Evolutionary conservation across 2,888 invertebrate genomes (phyloP).

Genomic region (Mesochorus sp.): DNA sequence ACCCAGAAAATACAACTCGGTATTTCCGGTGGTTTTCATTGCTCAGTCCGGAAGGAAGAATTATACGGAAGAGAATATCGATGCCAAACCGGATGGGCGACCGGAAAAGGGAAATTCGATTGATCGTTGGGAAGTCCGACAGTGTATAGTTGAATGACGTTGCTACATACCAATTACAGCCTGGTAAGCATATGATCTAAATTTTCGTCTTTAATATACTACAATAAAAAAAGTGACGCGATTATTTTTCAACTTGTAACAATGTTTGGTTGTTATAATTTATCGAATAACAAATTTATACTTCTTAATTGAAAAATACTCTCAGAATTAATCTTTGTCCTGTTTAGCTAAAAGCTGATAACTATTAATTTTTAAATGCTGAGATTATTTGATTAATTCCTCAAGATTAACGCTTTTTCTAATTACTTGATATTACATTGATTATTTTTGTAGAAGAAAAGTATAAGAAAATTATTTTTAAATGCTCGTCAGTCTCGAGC

Average conservation of each 20-base stretch:
- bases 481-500: neutral
- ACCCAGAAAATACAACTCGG: slow-evolving; percentile 15
- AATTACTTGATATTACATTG: neutral
- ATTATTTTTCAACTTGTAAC: neutral
- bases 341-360: too few relatives aligned
- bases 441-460: neutral
- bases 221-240: neutral
- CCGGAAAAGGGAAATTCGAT: slow-evolving; percentile 28
- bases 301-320: too few relatives aligned
- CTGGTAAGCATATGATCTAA: neutral
- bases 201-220: neutral
- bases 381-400: neutral
- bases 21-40: neutral
- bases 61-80: slow-evolving; percentile 5
- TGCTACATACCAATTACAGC: neutral
- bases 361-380: too few relatives aligned
- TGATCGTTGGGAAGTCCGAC: neutral
- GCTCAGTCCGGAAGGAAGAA: slow-evolving; percentile 17
- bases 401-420: neutral
- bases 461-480: neutral
- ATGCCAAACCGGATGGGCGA: neutral
- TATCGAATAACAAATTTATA: too few relatives aligned
- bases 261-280: too few relatives aligned
- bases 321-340: too few relatives aligned
- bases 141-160: neutral